Percentiles rank a stretch among this genome's conserved stretches.
phyloP scores from a whole-genome alignment of 2,797 vertebrate genomes.

The Anguilla obscura region DNA sequence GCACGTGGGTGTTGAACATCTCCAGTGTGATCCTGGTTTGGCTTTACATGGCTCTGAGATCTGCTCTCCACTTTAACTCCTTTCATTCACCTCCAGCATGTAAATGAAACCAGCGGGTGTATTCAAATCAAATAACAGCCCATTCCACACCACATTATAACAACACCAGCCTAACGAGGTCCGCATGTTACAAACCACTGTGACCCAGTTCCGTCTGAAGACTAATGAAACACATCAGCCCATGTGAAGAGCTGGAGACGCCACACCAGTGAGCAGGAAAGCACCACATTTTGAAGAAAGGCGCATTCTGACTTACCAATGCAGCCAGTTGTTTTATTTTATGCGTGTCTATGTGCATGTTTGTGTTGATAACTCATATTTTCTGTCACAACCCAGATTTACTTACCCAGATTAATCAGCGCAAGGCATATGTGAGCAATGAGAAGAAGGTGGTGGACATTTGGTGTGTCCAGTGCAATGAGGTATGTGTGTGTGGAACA shows the following conservation, averaged over 20 bases:
- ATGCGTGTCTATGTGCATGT: not conserved
- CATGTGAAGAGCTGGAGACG: not conserved
- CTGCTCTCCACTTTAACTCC: not conserved
- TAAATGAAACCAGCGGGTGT: slow-evolving; percentile 17
- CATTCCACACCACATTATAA: slow-evolving; percentile 17
- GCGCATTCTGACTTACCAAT: not conserved
- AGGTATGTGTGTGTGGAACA: not conserved
- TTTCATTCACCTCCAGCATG: slow-evolving; percentile 19
- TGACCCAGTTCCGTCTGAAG: not conserved
- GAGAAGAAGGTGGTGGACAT: no score
- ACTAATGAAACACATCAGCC: slow-evolving; percentile 11
- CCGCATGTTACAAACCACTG: not conserved
- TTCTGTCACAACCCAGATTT: not conserved
- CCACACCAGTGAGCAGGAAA: not conserved
- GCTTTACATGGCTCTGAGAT: not conserved
- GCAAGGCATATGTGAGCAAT: not conserved
- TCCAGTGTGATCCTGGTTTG: not conserved
- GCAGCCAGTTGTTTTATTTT: not conserved
- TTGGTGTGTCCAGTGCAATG: not conserved
- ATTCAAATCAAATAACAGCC: slow-evolving; percentile 7
- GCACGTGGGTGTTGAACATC: not conserved
- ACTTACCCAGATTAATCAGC: not conserved
- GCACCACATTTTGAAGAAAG: not conserved
- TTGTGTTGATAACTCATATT: not conserved
- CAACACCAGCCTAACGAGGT: slow-evolving; percentile 15